Conservation (phyloP, 2,888 invertebrate species). For the Eilema depressum region DNA sequence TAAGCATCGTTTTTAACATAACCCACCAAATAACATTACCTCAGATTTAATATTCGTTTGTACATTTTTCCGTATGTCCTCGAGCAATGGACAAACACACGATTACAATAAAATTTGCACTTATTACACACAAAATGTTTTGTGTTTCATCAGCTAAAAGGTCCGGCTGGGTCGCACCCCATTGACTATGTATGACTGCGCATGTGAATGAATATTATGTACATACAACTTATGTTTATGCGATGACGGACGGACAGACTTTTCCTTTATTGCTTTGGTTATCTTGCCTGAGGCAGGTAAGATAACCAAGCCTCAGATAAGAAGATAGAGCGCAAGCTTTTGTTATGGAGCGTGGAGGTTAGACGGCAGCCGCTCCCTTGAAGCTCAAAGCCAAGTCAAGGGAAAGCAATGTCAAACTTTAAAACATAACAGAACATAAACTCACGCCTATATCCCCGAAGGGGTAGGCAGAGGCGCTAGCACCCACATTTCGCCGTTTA, state of each 20-base stretch:
- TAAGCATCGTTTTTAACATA: not conserved
- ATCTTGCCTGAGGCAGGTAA: no score
- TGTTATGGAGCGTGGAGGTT: no score
- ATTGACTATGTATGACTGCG: slow-evolving; percentile 77
- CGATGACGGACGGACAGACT: slow-evolving; percentile 31
- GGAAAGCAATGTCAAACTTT: no score
- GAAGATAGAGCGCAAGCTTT: not conserved
- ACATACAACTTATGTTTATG: slow-evolving; percentile 40
- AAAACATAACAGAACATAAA: no score
- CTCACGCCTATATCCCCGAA: no score
- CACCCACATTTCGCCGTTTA: no score
- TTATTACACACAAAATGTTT: slow-evolving; percentile 57
- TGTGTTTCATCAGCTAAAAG: slow-evolving; percentile 74
- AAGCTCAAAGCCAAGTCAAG: no score
- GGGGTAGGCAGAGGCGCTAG: no score
- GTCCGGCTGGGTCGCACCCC: slow-evolving; percentile 58
- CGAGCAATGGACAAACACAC: slow-evolving; percentile 43
- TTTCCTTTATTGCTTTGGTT: not conserved
- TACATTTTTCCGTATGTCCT: slow-evolving; percentile 24
- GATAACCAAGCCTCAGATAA: not conserved
- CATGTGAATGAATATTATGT: slow-evolving; percentile 44
- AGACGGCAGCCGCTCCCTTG: no score
- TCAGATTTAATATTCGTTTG: slow-evolving; percentile 18
- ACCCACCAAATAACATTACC: not conserved
- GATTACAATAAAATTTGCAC: slow-evolving; percentile 61